These are phyloP conservation scores for Oryzias melastigma DNA, from an alignment of 2,113 vertebrate genomes.

Conservation along the genomic window DNA sequence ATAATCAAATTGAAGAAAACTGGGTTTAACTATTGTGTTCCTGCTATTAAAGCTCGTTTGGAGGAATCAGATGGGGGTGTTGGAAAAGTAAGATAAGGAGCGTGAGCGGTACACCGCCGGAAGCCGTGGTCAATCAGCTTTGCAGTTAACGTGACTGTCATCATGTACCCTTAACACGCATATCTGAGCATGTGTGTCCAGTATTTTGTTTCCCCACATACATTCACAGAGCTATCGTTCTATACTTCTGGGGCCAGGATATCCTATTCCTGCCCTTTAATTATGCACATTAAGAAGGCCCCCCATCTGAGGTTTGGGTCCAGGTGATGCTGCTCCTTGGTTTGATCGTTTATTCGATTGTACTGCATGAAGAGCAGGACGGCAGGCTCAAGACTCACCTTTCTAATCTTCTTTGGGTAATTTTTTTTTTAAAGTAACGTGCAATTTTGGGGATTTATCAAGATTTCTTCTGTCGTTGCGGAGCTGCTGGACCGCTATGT, in stretches of 20 bases:
- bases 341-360: conserved; percentile 43
- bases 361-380: conserved; percentile 18
- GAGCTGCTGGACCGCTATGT: conserved; percentile 16
- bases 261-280: conserved; percentile 73
- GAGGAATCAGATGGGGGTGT: not conserved
- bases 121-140: not conserved
- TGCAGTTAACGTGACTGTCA: not conserved
- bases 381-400: conserved; percentile 11
- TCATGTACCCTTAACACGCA: not conserved
- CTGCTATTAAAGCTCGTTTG: no score
- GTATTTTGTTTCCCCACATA: conserved; percentile 43
- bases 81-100: not conserved
- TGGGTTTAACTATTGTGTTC: no score
- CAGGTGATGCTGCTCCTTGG: conserved; percentile 58
- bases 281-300: conserved; percentile 75
- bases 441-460: not conserved
- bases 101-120: not conserved
- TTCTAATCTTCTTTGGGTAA: not conserved
- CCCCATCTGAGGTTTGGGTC: conserved; percentile 65
- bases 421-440: not conserved
- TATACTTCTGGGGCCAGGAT: conserved; percentile 66
- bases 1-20: no score
- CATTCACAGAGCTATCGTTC: conserved; percentile 40
- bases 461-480: not conserved
- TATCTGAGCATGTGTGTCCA: not conserved